Conservation (phyloP, 2,797 vertebrate species). For the Octomys mimax region DNA sequence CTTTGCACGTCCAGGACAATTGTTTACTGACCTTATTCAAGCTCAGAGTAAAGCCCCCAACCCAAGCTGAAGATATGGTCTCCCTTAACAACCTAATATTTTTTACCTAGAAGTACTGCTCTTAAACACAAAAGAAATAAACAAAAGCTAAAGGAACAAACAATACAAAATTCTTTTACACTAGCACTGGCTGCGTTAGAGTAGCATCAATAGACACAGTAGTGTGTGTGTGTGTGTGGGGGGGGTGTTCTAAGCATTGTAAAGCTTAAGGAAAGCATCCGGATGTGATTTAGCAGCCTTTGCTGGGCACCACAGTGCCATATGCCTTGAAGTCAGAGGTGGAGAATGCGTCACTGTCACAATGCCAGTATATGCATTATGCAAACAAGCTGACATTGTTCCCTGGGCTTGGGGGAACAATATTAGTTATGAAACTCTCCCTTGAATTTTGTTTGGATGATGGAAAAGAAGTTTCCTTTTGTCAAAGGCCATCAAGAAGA, state of each 20-base stretch:
- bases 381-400: not conserved
- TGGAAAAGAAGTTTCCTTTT: not conserved
- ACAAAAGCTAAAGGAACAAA: not conserved
- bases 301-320: not conserved
- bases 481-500: conserved; percentile 15
- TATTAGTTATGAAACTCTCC: conserved; percentile 33
- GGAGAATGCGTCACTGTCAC: not conserved
- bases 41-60: conserved; percentile 48
- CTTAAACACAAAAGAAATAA: conserved; percentile 44
- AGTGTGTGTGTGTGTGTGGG: too few relatives aligned
- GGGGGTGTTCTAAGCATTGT: not conserved
- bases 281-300: not conserved
- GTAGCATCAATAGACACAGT: not conserved
- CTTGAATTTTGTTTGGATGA: conserved; percentile 32
- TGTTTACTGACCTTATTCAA: conserved; percentile 61
- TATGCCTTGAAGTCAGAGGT: not conserved
- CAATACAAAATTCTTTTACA: not conserved
- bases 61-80: conserved; percentile 18
- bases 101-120: conserved; percentile 30
- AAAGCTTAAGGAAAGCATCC: conserved; percentile 34
- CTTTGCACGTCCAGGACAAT: not conserved
- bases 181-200: not conserved
- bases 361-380: not conserved
- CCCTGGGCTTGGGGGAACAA: not conserved
- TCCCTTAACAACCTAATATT: conserved; percentile 36